Evolutionary conservation across 53 echinoderm and acorn worm genomes (phyloP).

Genomic region (Hippasteria phrygiana): DNA sequence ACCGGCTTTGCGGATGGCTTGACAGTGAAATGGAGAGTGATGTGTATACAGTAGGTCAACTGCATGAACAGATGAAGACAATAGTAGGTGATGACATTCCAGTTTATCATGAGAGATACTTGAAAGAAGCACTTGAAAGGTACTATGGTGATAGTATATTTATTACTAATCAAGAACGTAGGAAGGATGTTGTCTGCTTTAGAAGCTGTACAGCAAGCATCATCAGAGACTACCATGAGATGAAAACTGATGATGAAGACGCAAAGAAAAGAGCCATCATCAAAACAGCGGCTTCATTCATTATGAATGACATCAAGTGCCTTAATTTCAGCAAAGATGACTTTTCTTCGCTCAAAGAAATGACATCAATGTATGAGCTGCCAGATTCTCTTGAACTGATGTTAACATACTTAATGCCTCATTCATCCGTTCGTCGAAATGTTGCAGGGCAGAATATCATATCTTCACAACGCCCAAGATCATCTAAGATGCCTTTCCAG

Average conservation of each 20-base stretch:
- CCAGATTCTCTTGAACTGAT: slow-evolving; percentile 70
- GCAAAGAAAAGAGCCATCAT: slow-evolving; percentile 68
- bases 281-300: slow-evolving; percentile 74
- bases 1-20: slow-evolving; percentile 70
- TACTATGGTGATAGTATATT: slow-evolving; percentile 72
- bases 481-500: slow-evolving; percentile 77
- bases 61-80: slow-evolving; percentile 61
- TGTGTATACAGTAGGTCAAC: slow-evolving; percentile 59
- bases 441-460: slow-evolving; percentile 71
- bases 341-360: slow-evolving; percentile 76
- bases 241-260: slow-evolving; percentile 24
- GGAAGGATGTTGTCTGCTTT: slow-evolving; percentile 76
- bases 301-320: slow-evolving; percentile 72
- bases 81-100: slow-evolving; percentile 42
- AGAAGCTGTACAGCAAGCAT: slow-evolving; percentile 63
- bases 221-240: slow-evolving; percentile 60
- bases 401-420: slow-evolving; percentile 62
- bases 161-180: slow-evolving; percentile 56
- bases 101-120: slow-evolving; percentile 57
- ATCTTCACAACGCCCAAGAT: slow-evolving; percentile 73
- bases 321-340: slow-evolving; percentile 69
- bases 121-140: slow-evolving; percentile 50
- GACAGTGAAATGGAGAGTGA: slow-evolving; percentile 74
- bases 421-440: slow-evolving; percentile 51
- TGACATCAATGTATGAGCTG: slow-evolving; percentile 68